Base-by-base conservation (phyloP, 2,113 vertebrate species). In the Speoplatyrhinus poulsoni region DNA sequence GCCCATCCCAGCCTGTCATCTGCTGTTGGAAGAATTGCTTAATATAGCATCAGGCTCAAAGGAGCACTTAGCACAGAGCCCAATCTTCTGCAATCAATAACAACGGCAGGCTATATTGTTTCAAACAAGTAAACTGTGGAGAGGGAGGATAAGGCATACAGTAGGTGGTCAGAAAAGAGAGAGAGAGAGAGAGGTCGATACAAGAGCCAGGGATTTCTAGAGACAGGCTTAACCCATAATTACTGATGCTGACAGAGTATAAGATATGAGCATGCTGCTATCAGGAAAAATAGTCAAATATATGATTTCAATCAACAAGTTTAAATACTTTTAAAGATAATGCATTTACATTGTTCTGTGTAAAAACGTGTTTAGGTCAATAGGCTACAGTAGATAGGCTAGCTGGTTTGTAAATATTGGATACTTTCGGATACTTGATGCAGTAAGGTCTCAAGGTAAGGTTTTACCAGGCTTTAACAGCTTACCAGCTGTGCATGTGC, bases 21-120 rank as follows among this genome's bases (percentile, higher is more conserved):
- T 88, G 91, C 92, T 88, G 69, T 85, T 94, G 94, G 90, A 95
- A 92, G 93, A 93, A 96, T 93, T 92, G 93, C 93, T 95, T 95
- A 95, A 96, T 95, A 93, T 87, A 92, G 89, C 92, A 77, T 85
- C 81, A 87, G 92, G 91, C 95, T 95, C 93, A 61, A 67, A 95
- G 93, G 93, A 91, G 82, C 93, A 89, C 92, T 93, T 91, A 91
- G 89, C 85, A 41, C 36, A 72, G 69, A 89, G 75, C 87, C 85
- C 93, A 90, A 76, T 91, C 92, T 90, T 85, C 88, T 88, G 60
- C 72, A 90, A 96, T 96, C 94, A 92, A 95, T 95, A 93, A 93
- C 92, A 91, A 86, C 91, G 91, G 85, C 91, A 90, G 75, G 75
- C 84, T 60, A 82, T 68, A 90, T 91, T 85, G 89, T 92, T 93